Evolutionary conservation across 2,888 invertebrate genomes (phyloP), one percentile per base, ranked within the genome.

Genomic region (Tachina grossa): DNA sequence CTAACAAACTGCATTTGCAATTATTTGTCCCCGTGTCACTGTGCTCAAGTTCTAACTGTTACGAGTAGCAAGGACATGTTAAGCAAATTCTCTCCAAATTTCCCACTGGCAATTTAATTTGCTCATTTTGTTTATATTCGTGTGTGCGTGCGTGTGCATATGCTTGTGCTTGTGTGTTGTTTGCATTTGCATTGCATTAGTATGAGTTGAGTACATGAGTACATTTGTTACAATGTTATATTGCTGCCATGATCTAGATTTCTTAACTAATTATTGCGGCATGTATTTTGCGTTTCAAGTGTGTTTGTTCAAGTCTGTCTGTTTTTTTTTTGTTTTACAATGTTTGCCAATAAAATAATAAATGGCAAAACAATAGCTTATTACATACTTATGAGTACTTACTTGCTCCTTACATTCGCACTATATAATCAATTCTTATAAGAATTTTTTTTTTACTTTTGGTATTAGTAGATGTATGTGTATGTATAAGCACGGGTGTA

Each of bases 201-300:
- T 80, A 14, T 72, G 55, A 53, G 81, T 80, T 72, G 55, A 53
- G 81, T 80, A 31, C 31, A 31, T 0, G 31, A 31, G 31, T 31
- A 74, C 85, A 87, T 87, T 79, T 65, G 88, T 89, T 89, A 89
- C 89, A 90, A 88, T 88, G 88, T 87, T 88, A 89, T 90, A 88
- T 88, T 83, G 87, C 88, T 89, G 90, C 90, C 91, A 90, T 90
- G 90, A 90, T 90, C 90, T 88, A 89, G 87, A 90, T 91, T 89
- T 88, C 86, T 87, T 86, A 89, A 89, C 88, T 88, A 88, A 89
- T 89, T 86, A 87, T 90, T 90, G 88, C 88, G 87, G 88, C 88
- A 89, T 86, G 84, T 72, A 82, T 79, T 83, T 78, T 81, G 78
- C 80, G 66, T 82, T 81, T 81, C 74, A 81, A 81, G 69, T 83